These are phyloP conservation scores for Avahi laniger DNA, from an alignment of 2,797 vertebrate species.

Conservation along the genomic window DNA sequence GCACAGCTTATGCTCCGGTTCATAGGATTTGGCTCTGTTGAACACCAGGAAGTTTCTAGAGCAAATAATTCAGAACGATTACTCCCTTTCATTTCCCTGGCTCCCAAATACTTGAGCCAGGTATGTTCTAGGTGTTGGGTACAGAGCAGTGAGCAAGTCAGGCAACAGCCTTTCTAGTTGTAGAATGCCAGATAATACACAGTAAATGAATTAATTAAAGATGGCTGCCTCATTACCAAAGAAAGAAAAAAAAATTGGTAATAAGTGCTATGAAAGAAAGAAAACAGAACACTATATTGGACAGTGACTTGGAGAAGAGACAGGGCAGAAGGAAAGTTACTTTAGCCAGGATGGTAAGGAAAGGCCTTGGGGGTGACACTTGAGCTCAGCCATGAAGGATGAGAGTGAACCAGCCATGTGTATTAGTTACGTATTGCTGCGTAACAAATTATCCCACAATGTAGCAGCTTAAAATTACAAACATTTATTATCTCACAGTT, in stretches of 20 bases:
- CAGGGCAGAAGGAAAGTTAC: neutral
- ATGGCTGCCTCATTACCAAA: neutral
- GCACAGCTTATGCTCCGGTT: neutral
- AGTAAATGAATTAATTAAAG: neutral
- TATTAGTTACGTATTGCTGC: neutral
- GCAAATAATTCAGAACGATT: conserved; percentile 1
- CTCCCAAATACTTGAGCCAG: neutral
- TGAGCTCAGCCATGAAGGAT: neutral
- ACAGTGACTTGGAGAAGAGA: neutral
- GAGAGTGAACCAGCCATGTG: neutral
- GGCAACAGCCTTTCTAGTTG: neutral
- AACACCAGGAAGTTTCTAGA: conserved; percentile 7
- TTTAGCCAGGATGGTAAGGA: neutral
- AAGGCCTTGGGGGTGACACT: neutral
- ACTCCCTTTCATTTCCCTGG: neutral
- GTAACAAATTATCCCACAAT: neutral
- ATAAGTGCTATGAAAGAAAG: neutral
- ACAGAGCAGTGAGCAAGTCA: neutral
- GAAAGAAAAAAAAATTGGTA: neutral
- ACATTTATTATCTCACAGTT: neutral
- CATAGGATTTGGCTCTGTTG: neutral
- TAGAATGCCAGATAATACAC: neutral
- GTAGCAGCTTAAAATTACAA: neutral
- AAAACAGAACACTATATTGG: neutral
- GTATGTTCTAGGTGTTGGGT: neutral